Base-by-base conservation (phyloP, 2,797 vertebrate species). In the Arnoldichthys spilopterus region DNA sequence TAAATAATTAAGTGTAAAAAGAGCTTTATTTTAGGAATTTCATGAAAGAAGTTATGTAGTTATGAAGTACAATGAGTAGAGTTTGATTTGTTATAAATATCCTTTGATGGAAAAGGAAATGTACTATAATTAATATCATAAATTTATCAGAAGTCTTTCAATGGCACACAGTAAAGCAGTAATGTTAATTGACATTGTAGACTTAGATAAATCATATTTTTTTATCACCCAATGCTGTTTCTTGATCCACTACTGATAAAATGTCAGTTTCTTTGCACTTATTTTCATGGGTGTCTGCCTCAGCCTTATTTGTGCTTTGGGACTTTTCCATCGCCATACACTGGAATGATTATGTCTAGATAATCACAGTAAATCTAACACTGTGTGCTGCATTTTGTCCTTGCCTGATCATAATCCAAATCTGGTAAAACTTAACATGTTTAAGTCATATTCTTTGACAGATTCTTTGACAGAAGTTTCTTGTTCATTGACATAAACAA, bases 341-440 rank as follows among this genome's bases (percentile, higher is more conserved):
- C 20, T n/a, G 51, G n/a, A 71, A n/a, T 12, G 15, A 30, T 56
- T 5, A n/a, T 73, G 37, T 12, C 40, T 15, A 11, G 40, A 74
- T 62, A 49, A 74, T 47, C 58, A 32, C 26, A 15, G 7, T 40
- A 32, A 47, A 49, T 49, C 58, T 62, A 62, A 74, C 16, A 63
- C 7, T 7, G 16, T 53, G 11, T 54, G 43, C 28, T 26, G 20
- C 37, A n/a, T 67, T 66, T 67, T 47, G 54, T 20, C 30, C 62
- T 58, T 56, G 37, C 73, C 26, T 66, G 28, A 66, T 79, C 34
- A 58, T 22, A 72, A n/a, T 54, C 68, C 30, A 56, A 51, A 64
- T 24, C 12, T 72, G 5, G 22, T 24, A 32, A 30, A 6, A 54
- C 37, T 26, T 12, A 15, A 12, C n/a, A 64, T 24, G 22, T 64